Conservation (phyloP, 2,888 invertebrate genomes). For the Platycheirus rosarum region DNA sequence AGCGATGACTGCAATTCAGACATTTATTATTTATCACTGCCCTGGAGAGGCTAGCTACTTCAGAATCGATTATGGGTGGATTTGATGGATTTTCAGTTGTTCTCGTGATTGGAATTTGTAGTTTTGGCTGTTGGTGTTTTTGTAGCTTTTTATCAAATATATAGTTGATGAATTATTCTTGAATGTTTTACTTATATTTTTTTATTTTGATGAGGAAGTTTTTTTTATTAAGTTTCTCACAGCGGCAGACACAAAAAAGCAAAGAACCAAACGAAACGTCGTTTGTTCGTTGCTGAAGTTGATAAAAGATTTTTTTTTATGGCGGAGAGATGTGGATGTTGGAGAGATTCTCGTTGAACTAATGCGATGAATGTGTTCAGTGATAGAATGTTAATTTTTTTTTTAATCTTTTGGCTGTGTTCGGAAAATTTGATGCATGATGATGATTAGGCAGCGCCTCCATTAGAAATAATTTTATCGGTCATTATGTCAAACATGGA, state of each 20-base stretch:
- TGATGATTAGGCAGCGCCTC: no score
- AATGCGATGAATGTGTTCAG: no score
- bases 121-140: not conserved
- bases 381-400: no score
- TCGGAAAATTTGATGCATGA: no score
- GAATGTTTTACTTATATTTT: conserved; percentile 3
- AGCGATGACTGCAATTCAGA: conserved; percentile 97
- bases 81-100: conserved; percentile 45
- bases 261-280: conserved; percentile 63
- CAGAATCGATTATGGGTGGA: conserved; percentile 67
- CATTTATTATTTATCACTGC: conserved; percentile 84
- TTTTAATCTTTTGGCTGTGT: no score
- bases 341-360: no score
- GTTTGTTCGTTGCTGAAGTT: conserved; percentile 61
- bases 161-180: not conserved
- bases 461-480: no score
- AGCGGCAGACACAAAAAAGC: conserved; percentile 68
- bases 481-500: no score
- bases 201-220: conserved; percentile 18
- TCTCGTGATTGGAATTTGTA: not conserved
- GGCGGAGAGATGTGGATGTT: conserved; percentile 36
- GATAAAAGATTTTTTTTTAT: conserved; percentile 33
- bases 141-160: not conserved
- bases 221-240: conserved; percentile 63
- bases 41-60: conserved; percentile 46